Conservation (phyloP, 1,140 invertebrate species). For the Ectropis grisescens region DNA sequence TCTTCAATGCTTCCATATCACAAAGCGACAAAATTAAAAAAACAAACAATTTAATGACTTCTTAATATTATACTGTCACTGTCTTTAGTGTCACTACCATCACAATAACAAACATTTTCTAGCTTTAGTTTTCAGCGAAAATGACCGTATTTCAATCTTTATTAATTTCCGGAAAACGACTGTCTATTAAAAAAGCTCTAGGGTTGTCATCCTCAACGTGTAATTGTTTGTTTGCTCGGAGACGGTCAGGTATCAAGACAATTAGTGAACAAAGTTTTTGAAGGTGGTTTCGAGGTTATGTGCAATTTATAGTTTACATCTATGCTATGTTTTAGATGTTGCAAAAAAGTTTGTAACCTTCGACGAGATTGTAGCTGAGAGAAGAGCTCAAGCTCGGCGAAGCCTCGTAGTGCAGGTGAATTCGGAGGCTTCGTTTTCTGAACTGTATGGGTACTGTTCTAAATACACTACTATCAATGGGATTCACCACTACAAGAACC, state of each 20-base stretch:
- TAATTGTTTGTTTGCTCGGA: constrained; percentile 35
- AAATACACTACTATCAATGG: constrained; percentile 72
- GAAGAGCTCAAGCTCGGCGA: constrained; percentile 71
- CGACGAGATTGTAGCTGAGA: constrained; percentile 46
- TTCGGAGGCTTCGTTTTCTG: constrained; percentile 72
- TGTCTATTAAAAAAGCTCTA: constrained; percentile 33
- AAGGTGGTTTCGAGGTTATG: constrained; percentile 45
- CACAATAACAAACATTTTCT: too few species aligned
- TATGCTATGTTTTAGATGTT: constrained; percentile 42
- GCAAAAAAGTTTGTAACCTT: constrained; percentile 45
- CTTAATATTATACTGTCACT: too few species aligned
- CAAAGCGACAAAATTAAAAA: too few species aligned
- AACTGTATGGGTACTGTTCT: constrained; percentile 75
- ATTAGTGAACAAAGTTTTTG: constrained; percentile 6
- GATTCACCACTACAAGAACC: constrained; percentile 74
- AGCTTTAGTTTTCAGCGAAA: constrained; percentile 17
- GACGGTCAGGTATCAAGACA: constrained; percentile 34
- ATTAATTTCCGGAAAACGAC: constrained; percentile 29
- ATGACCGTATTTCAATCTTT: constrained; percentile 53
- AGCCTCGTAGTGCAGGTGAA: constrained; percentile 76
- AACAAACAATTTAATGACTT: too few species aligned
- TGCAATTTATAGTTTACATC: constrained; percentile 5
- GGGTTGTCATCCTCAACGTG: constrained; percentile 22
- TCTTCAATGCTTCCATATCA: too few species aligned
- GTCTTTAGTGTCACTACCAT: too few species aligned